Base-by-base conservation (phyloP, 2,888 invertebrate species). In the Eristalis tenax region DNA sequence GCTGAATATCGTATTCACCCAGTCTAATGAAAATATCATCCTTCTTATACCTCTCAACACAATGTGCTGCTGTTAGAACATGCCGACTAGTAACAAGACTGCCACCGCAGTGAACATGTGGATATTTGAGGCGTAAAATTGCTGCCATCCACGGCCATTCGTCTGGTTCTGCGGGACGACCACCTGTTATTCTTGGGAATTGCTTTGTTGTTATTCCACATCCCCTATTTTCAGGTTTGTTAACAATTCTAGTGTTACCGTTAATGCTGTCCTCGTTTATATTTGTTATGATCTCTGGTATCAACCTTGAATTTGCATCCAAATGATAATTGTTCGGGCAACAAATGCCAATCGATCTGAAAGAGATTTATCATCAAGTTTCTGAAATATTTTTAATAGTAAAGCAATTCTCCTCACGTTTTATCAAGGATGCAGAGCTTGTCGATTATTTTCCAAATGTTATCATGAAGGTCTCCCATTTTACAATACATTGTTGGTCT, bases 81-180 rank as follows among this genome's bases (percentile, higher is more conserved):
- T 90, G 90, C 15, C 95, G 94, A 90, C 96, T 96, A 0, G 97
- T 97, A 88, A 98, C 96, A 61, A 98, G 94, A 0, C 95, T 96
- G 0, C 97, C 98, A 0, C 97, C 97, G 91, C 97, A 98, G 90
- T 91, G 92, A 74, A 95, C 95, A 91, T 95, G 94, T 50, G 94
- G 94, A 70, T 93, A 92, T 23, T 94, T 94, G 4, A 93, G 93
- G 0, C 95, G 94, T 18, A 97, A 94, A 83, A 98, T 92, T 1
- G 96, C 97, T 0, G 95, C 97, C 95, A 97, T 96, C 98, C 97
- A 97, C 0, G 96, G 96, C 96, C 97, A 97, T 90, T 96, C 96
- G 65, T 94, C 94, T 0, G 94, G 94, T 90, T 95, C 95, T 0
- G 96, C 95, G 0, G 95, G 95, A 32, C 94, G 93, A 0, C 96